Evolutionary conservation across 2,113 vertebrate genomes (phyloP).

Genomic region (Tetrax tetrax): DNA sequence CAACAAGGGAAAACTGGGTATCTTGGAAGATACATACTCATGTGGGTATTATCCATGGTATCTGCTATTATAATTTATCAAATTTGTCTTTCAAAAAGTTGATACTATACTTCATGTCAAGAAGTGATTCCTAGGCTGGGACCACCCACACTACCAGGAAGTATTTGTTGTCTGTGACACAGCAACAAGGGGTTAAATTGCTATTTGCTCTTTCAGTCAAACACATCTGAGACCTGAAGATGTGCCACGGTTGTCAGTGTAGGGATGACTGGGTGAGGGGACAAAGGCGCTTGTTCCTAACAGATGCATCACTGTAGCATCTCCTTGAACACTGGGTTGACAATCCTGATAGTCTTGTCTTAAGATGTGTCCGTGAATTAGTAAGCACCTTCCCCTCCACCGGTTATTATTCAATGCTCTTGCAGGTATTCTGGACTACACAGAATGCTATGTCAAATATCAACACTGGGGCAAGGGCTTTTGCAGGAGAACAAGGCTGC

Average conservation of each 20-base stretch:
- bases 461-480: neutral
- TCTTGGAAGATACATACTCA: neutral
- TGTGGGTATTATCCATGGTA: neutral
- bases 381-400: neutral
- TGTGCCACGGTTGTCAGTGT: neutral
- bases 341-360: neutral
- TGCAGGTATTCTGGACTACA: neutral
- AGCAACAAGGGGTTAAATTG: neutral
- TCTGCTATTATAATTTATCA: neutral
- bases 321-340: neutral
- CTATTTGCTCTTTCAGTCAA: neutral
- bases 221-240: neutral
- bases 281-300: neutral
- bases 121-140: neutral
- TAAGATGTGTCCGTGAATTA: neutral
- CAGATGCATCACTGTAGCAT: rapidly evolving
- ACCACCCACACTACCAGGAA: neutral
- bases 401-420: neutral
- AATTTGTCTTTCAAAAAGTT: neutral
- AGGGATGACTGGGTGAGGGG: neutral
- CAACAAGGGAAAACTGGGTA: neutral
- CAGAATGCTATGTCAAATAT: neutral
- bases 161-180: neutral
- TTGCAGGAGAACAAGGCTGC: neutral
- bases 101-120: neutral